Conservation (phyloP, 92 coral and sea anemone species). For the Paramuricea clavata region DNA sequence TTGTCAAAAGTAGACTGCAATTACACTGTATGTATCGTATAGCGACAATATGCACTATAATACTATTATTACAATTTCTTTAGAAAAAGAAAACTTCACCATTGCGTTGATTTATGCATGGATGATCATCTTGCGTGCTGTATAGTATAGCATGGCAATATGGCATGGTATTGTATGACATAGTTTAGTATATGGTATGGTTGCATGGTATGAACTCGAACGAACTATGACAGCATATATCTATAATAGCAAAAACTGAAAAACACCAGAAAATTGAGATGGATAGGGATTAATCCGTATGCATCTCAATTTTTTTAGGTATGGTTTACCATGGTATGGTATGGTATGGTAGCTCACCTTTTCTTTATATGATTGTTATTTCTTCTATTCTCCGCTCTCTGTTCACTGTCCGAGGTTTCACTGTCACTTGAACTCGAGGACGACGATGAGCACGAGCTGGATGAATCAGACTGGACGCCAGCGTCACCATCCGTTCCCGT, state of each 20-base stretch:
- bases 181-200: conserved; percentile 4
- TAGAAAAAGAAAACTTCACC: background rate
- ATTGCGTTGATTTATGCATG: too few relatives aligned
- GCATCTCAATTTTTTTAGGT: background rate
- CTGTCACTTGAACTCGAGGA: conserved; percentile 81
- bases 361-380: conserved; percentile 37
- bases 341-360: conserved; percentile 10
- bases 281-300: too few relatives aligned
- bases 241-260: too few relatives aligned
- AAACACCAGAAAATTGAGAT: too few relatives aligned
- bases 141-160: conserved; percentile 8
- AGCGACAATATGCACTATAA: too few relatives aligned
- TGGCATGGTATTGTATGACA: conserved; percentile 10
- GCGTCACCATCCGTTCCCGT: conserved; percentile 84
- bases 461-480: conserved; percentile 94
- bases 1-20: background rate
- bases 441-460: conserved; percentile 91
- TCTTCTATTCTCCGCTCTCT: background rate
- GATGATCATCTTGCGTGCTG: too few relatives aligned
- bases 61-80: background rate
- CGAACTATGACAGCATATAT: too few relatives aligned
- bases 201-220: background rate
- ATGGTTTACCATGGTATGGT: conserved; percentile 1
- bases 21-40: too few relatives aligned
- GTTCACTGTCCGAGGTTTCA: conserved; percentile 81